Percentiles rank a stretch among this genome's conserved stretches.
phyloP scores from a whole-genome alignment of 2,113 vertebrate genomes.

The Nothocercus nigrocapillus region DNA sequence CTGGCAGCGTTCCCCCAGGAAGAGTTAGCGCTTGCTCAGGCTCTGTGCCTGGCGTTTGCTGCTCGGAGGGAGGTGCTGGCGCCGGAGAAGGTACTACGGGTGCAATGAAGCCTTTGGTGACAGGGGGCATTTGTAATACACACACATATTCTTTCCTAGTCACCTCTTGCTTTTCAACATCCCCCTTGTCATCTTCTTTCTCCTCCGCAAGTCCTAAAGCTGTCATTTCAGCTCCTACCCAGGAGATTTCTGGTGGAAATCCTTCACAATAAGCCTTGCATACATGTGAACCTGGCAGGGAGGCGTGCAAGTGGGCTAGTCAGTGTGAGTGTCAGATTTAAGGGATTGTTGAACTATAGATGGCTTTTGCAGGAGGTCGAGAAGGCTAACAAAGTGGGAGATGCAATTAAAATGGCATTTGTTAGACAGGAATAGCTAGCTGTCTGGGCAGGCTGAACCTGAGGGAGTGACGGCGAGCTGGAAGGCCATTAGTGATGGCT shows the following conservation, averaged over 20 bases:
- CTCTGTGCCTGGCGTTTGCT: neutral
- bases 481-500: slow-evolving; percentile 57
- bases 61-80: neutral
- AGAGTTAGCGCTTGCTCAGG: slow-evolving; percentile 31
- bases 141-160: neutral
- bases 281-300: neutral
- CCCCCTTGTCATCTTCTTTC: neutral
- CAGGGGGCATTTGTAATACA: neutral
- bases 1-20: slow-evolving; percentile 55
- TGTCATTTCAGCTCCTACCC: slow-evolving; percentile 1
- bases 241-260: neutral
- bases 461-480: slow-evolving; percentile 64
- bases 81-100: neutral
- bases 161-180: neutral
- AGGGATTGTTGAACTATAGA: slow-evolving; percentile 63
- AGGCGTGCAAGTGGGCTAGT: neutral
- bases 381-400: slow-evolving; percentile 75
- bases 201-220: neutral
- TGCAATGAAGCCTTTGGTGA: neutral
- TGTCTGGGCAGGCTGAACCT: slow-evolving; percentile 36
- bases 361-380: slow-evolving; percentile 76
- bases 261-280: neutral
- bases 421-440: slow-evolving; percentile 68
- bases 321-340: slow-evolving; percentile 61
- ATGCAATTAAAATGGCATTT: slow-evolving; percentile 74